Evolutionary conservation across 1,140 invertebrate species (phyloP).

Genomic region (Paraescarpia echinospica): DNA sequence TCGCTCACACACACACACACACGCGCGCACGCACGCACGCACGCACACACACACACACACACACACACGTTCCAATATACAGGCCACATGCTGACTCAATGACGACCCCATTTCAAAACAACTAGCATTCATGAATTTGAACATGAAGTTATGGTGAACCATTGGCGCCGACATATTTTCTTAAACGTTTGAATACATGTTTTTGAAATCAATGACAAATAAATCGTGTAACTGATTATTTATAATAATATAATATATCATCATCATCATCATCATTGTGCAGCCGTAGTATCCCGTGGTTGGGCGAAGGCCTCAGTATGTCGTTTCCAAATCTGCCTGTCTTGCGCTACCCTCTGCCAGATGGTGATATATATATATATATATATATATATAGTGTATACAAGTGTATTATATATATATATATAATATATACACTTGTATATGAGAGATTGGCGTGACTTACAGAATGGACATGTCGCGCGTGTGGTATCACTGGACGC

Average conservation of each 20-base stretch:
- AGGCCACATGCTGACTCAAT: neutral
- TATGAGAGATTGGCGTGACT: neutral
- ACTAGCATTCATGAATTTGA: neutral
- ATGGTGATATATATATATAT: too few species aligned
- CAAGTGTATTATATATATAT: too few species aligned
- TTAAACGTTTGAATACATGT: neutral
- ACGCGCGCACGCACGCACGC: neutral
- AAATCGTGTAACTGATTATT: too few species aligned
- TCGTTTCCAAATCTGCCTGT: too few species aligned
- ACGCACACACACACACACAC: neutral
- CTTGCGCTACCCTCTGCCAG: too few species aligned
- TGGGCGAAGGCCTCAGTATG: too few species aligned
- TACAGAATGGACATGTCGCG: slow-evolving; percentile 28
- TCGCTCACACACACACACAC: neutral
- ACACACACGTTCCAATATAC: neutral
- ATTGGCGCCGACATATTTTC: neutral
- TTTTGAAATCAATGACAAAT: neutral
- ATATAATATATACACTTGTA: too few species aligned
- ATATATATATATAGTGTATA: too few species aligned
- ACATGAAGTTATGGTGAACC: neutral
- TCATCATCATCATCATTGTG: too few species aligned
- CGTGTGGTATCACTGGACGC: slow-evolving; percentile 27
- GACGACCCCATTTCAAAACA: neutral
- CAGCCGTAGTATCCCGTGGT: too few species aligned
- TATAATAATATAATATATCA: too few species aligned